Evolutionary conservation across 2,888 invertebrate species (phyloP).

Genomic region (Cosmia pyralina): DNA sequence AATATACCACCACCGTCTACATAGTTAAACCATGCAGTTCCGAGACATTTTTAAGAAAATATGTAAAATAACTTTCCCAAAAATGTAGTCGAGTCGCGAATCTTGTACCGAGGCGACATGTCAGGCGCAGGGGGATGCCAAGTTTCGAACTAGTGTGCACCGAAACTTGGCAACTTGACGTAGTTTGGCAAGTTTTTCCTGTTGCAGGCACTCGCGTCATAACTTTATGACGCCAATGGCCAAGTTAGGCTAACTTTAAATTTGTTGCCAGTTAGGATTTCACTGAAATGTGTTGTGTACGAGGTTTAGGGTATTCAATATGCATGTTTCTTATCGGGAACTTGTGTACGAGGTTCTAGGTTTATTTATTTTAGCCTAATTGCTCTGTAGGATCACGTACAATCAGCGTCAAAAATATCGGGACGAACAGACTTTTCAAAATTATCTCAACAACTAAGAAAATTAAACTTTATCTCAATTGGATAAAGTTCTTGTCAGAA

Average conservation of each 20-base stretch:
- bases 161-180: slow-evolving; percentile 51
- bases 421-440: no score
- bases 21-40: slow-evolving; percentile 7
- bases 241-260: slow-evolving; percentile 54
- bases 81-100: slow-evolving; percentile 49
- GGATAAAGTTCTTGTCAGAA: no score
- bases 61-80: slow-evolving; percentile 50
- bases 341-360: background rate
- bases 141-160: slow-evolving; percentile 62
- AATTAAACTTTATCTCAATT: no score
- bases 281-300: slow-evolving; percentile 42
- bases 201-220: slow-evolving; percentile 61
- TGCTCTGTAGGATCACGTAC: background rate
- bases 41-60: slow-evolving; percentile 39
- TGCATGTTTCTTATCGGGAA: slow-evolving; percentile 4
- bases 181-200: slow-evolving; percentile 61
- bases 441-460: no score
- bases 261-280: slow-evolving; percentile 59
- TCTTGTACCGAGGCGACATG: slow-evolving; percentile 40
- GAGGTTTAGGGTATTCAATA: slow-evolving; percentile 28
- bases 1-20: slow-evolving; percentile 1
- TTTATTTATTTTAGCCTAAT: background rate
- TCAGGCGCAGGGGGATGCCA: slow-evolving; percentile 54
- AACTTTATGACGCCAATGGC: slow-evolving; percentile 59
- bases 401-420: no score